Evolutionary conservation across 2,113 vertebrate species (phyloP).

Genomic region (Zosterops pallidus): DNA sequence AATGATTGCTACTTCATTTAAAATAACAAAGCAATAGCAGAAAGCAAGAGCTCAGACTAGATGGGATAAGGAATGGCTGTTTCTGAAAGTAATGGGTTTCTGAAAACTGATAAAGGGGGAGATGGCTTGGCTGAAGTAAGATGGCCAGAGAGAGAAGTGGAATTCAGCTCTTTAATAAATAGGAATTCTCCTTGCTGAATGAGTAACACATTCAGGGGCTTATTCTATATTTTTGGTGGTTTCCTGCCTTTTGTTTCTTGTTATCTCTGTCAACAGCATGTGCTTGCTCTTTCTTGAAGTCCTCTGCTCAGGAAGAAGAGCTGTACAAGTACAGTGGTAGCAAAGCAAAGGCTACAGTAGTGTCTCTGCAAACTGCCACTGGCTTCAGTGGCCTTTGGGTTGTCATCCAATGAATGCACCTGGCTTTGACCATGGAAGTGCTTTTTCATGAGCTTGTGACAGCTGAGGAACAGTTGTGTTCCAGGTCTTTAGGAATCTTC

Average conservation of each 20-base stretch:
- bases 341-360: background rate
- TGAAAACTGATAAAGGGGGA: background rate
- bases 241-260: background rate
- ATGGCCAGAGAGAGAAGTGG: background rate
- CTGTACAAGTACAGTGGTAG: background rate
- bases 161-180: background rate
- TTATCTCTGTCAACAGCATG: background rate
- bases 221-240: background rate
- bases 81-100: background rate
- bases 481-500: background rate
- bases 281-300: background rate
- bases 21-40: background rate
- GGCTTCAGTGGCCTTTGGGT: background rate
- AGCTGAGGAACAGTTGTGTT: background rate
- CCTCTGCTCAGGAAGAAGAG: background rate
- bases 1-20: background rate
- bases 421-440: background rate
- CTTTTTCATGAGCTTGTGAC: background rate
- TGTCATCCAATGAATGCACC: background rate
- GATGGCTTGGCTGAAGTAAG: background rate
- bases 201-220: rapidly evolving
- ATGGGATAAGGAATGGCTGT: background rate
- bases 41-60: background rate
- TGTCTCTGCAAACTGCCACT: background rate
- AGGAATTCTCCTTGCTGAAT: background rate